Base-by-base conservation (phyloP, 2,888 invertebrate species). In the Melipona bicolor region DNA sequence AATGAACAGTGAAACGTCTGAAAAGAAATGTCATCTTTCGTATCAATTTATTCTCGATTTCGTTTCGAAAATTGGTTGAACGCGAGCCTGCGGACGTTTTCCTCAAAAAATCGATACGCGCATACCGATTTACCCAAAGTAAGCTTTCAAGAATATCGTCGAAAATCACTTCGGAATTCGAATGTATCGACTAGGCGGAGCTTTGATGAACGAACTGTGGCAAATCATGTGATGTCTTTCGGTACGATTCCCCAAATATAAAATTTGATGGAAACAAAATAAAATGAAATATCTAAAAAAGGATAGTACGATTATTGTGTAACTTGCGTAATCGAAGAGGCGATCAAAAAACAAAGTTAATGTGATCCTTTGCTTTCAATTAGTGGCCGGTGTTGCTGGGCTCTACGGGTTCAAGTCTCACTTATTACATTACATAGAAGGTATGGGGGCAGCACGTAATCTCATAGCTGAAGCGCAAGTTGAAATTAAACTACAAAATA, bases 391-490 rank as follows among this genome's bases (percentile, higher is more conserved):
- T 49, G 94, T 97, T 0, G 94, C 95, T 64, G 95, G 95, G 21
- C 93, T 96, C 4, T 97, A 97, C 91, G 95, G 94, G 0, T 94
- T 95, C 5, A 98, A 98, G 94, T 91, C 96, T 5, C 91, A 96
- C 43, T 94, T 96, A 13, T 93, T 95, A n/a, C 96, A 96, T 72
- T 95, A 96, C 72, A 92, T 97, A 4, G 84, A 92, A 21, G 96
- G 93, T 78, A 96, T 98, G 96, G 94, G 95, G 43, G 96, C 97
- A 2, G 95, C 97, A 2, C 96, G 97, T 52, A 98, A 98, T 91
- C 96, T 97, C 5, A 92, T 97, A 67, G 98, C 98, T 3, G 81
- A 97, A 91, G 96, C 98, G n/a, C 95, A 96, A 87, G 96, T 97
- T 83, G 98, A 98, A 95, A 95, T 98, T 59, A 97, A 97, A 85